Conservation (phyloP, 2,113 vertebrate genomes). For the Triplophysa dalaica region DNA sequence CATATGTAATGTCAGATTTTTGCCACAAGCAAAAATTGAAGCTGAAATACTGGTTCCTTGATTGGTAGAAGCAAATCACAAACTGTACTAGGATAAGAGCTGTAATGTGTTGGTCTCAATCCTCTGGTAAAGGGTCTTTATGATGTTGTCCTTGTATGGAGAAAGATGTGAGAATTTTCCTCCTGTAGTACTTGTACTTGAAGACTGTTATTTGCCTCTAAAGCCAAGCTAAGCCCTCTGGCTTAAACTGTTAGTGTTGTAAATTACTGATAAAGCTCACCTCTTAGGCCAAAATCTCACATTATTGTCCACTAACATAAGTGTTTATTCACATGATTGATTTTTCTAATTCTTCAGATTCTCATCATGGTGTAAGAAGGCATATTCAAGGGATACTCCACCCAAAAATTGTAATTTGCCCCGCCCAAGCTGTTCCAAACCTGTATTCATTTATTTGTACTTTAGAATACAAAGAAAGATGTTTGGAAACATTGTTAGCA, state of each 20-base stretch:
- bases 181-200: slow-evolving; percentile 4
- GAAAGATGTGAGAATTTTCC: slow-evolving; percentile 38
- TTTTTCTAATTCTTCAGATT: too few relatives aligned
- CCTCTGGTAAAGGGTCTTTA: slow-evolving; percentile 4
- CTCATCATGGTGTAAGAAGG: too few relatives aligned
- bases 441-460: too few relatives aligned
- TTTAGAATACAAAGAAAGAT: too few relatives aligned
- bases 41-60: background rate
- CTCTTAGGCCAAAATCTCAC: background rate
- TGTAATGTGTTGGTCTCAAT: slow-evolving; percentile 1
- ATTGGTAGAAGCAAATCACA: background rate
- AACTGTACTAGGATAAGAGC: background rate
- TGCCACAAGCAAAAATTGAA: background rate
- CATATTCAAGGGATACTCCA: too few relatives aligned
- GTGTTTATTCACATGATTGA: too few relatives aligned
- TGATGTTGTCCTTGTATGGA: background rate
- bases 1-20: background rate
- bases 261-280: slow-evolving; percentile 26
- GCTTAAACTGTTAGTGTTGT: slow-evolving; percentile 56
- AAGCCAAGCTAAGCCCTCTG: slow-evolving; percentile 46
- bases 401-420: too few relatives aligned
- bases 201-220: slow-evolving; percentile 44
- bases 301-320: too few relatives aligned
- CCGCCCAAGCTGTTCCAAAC: too few relatives aligned
- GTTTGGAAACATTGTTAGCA: too few relatives aligned